Evolutionary conservation across 2,113 vertebrate genomes (phyloP), one percentile per base, ranked within the genome.

Genomic region (Xiphophorus couchianus): DNA sequence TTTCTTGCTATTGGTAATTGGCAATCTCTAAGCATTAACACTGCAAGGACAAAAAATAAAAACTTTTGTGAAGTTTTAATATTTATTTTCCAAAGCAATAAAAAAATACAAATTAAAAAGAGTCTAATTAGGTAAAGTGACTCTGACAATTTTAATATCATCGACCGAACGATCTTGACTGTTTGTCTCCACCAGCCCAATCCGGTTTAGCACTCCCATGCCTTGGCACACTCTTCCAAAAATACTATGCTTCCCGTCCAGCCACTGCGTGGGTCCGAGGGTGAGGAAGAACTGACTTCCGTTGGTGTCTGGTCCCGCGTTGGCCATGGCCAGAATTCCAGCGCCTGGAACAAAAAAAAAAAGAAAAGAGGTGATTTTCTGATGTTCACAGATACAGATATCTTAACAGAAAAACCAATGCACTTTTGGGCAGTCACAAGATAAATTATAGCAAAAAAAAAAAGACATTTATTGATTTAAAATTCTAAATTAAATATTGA

Each of bases 251-350:
- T 98, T 98, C 62, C 96, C 96, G 9, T 99, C 97, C 5, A 99
- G 91, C 97, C 97, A 98, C 90, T 98, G 97, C 3, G 96, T 96
- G 0, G 97, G 97, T 5, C 90, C 96, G 1, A 99, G 89, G 0
- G 96, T 95, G 84, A 99, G 85, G 77, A 99, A 99, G 88, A 99
- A 99, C 69, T 99, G 97, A 92, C 98, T 99, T 19, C 97, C 98
- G 0, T 99, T 99, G 76, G 97, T 98, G 84, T 98, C 96, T 0
- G 96, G 96, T 3, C 98, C 97, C 0, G 97, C 95, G 2, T 99
- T 99, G 65, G 98, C 98, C 97, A 99, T 99, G 0, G 98, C 97
- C 44, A 99, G 87, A 86, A 99, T 99, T 42, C 98, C 98, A 0
- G 97, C 97, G 0, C 97, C 98, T 98, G 64, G 25, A 69, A 22